Evolutionary conservation across 2,797 vertebrate genomes (phyloP).

Genomic region (Parauchenoglanis punctatus): DNA sequence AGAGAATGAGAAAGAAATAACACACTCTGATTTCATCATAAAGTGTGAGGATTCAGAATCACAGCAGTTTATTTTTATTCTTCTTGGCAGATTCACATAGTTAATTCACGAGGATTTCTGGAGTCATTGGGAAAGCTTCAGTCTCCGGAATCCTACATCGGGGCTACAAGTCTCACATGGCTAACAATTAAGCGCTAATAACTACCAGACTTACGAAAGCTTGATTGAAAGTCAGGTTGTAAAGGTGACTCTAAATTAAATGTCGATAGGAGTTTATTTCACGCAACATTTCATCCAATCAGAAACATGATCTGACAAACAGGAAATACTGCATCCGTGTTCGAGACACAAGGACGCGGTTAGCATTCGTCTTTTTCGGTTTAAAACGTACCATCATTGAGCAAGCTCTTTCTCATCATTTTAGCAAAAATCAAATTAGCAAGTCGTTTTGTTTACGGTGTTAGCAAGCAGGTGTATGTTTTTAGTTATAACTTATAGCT

Average conservation of each 20-base stretch:
- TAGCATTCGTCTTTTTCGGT: neutral
- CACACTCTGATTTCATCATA: neutral
- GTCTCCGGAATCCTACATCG: neutral
- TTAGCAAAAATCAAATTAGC: neutral
- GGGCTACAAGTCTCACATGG: too few relatives aligned
- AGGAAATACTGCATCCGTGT: too few relatives aligned
- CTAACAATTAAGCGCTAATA: too few relatives aligned
- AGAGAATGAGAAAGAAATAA: neutral
- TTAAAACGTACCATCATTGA: neutral
- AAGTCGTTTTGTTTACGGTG: too few relatives aligned
- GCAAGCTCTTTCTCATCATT: neutral
- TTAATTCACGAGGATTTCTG: neutral
- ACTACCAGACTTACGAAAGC: neutral
- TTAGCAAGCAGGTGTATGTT: too few relatives aligned
- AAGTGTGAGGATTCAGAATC: too few relatives aligned
- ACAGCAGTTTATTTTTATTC: neutral
- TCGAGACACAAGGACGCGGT: neutral
- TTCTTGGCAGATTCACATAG: neutral
- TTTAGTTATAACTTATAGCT: too few relatives aligned
- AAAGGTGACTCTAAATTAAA: neutral
- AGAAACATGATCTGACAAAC: neutral
- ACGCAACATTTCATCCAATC: neutral
- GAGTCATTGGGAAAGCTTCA: neutral
- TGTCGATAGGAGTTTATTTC: neutral
- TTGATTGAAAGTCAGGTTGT: neutral